These are phyloP conservation scores for Nemotelus pantherinus DNA, from an alignment of 2,888 invertebrate species.

Conservation along the genomic window DNA sequence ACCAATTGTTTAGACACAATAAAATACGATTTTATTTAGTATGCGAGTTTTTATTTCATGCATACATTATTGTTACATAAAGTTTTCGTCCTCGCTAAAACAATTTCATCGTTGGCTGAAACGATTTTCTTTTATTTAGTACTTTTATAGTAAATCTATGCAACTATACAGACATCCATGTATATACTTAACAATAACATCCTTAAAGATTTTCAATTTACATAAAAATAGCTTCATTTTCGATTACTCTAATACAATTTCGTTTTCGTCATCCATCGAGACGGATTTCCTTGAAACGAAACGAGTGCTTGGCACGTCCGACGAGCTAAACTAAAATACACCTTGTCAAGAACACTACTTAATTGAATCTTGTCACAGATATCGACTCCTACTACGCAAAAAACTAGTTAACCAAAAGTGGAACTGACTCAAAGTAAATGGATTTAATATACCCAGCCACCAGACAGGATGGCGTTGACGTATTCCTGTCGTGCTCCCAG, in stretches of 20 bases:
- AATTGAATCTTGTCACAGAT: neutral
- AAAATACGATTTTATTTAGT: too few species aligned
- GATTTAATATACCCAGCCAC: neutral
- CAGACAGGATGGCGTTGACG: neutral
- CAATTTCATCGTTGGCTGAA: too few species aligned
- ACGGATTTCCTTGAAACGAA: too few species aligned
- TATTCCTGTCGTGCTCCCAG: conserved; percentile 53
- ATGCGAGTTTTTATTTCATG: too few species aligned
- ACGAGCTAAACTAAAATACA: too few species aligned
- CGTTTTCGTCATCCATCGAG: too few species aligned
- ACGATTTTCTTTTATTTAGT: neutral
- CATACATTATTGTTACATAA: too few species aligned
- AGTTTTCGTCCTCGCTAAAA: too few species aligned
- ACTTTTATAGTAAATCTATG: neutral
- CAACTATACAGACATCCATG: neutral
- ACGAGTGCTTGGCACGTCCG: too few species aligned
- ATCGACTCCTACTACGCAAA: neutral
- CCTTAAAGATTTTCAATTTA: conserved; percentile 5
- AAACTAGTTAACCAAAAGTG: neutral
- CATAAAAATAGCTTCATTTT: conserved; percentile 22
- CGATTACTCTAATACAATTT: too few species aligned
- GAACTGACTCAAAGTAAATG: neutral
- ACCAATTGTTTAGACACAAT: too few species aligned
- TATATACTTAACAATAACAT: conserved; percentile 13
- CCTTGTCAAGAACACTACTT: too few species aligned